These are phyloP conservation scores for Archocentrus centrarchus DNA, from an alignment of 2,113 vertebrate species.

Conservation along the genomic window DNA sequence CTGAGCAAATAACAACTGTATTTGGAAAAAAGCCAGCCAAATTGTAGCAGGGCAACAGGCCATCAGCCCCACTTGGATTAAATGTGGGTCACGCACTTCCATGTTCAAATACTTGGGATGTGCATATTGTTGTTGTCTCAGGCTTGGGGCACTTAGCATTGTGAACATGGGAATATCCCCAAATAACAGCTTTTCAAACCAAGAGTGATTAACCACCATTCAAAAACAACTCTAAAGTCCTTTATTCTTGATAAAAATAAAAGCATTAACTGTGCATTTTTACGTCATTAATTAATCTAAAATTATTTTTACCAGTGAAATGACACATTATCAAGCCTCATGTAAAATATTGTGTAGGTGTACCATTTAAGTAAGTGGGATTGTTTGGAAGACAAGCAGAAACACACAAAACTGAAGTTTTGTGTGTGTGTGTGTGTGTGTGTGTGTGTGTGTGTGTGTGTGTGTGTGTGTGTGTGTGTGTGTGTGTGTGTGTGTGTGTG, in stretches of 20 bases:
- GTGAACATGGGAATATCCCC: too few relatives aligned
- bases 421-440: too few relatives aligned
- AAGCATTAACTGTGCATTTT: not conserved
- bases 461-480: too few relatives aligned
- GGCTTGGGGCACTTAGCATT: not conserved
- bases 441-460: too few relatives aligned
- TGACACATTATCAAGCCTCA: not conserved
- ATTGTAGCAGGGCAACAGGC: not conserved
- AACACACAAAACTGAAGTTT: too few relatives aligned
- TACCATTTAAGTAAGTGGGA: not conserved
- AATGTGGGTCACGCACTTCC: not conserved
- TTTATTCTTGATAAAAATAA: not conserved
- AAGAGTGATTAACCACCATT: not conserved
- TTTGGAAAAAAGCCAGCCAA: not conserved
- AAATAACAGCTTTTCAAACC: not conserved
- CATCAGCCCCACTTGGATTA: not conserved
- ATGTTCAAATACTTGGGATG: not conserved
- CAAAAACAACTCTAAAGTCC: not conserved
- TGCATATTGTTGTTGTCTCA: not conserved
- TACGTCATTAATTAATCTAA: not conserved
- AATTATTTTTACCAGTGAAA: not conserved
- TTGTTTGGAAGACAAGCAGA: not conserved
- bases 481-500: too few relatives aligned
- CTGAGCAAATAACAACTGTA: not conserved
- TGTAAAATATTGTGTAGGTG: not conserved